Conservation (phyloP, 2,113 vertebrate genomes). For the Alligator sinensis region DNA sequence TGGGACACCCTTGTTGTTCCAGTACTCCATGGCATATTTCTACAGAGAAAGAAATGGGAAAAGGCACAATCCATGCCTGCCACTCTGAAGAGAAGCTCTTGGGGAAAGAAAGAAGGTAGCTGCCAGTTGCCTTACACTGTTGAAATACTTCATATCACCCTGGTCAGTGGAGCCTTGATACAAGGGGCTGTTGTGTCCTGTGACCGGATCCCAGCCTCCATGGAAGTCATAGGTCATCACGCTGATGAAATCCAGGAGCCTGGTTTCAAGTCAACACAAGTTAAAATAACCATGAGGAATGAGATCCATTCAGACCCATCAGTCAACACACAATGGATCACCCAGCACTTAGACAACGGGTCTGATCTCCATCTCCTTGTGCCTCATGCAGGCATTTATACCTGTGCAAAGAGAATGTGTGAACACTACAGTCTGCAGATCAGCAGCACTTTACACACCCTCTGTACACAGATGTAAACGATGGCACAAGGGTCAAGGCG, state of each 20-base stretch:
- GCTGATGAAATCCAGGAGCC: slow-evolving; percentile 84
- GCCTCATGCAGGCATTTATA: no score
- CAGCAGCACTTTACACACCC: no score
- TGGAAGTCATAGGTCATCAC: slow-evolving; percentile 88
- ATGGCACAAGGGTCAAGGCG: no score
- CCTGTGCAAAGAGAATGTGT: no score
- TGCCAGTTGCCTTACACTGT: background rate
- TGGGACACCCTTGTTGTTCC: slow-evolving; percentile 82
- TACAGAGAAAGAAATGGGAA: background rate
- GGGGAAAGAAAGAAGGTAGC: background rate
- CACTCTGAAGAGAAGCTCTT: no score
- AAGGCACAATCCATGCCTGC: background rate
- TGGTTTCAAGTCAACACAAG: slow-evolving; percentile 5
- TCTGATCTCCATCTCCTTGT: no score
- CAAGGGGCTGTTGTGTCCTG: slow-evolving; percentile 86
- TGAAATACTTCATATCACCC: no score
- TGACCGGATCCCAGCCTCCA: slow-evolving; percentile 71
- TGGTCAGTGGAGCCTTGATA: slow-evolving; percentile 74
- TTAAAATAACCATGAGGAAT: background rate
- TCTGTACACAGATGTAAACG: no score
- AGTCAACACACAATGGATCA: no score
- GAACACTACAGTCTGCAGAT: no score
- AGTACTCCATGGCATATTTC: slow-evolving; percentile 86
- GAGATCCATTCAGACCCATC: background rate
- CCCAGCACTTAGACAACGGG: no score